phyloP scores from a whole-genome alignment of 2,797 vertebrate genomes.

The Characodon lateralis region DNA sequence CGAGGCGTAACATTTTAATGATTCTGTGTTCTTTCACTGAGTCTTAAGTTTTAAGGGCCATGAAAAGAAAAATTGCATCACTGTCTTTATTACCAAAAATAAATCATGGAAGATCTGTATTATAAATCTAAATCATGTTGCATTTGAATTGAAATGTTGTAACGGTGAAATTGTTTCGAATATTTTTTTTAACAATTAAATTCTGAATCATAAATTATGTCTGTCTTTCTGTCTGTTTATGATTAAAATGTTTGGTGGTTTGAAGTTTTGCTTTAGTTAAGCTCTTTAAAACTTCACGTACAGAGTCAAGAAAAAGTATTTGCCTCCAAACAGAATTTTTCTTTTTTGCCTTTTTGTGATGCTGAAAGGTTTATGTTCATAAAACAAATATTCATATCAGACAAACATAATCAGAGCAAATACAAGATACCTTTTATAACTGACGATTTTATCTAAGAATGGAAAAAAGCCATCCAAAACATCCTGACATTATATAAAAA shows the following conservation, averaged over 20 bases:
- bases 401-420: neutral
- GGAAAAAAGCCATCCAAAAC: neutral
- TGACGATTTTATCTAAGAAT: neutral
- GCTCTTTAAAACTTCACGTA: neutral
- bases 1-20: conserved; percentile 8
- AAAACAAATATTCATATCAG: neutral
- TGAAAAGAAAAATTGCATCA: conserved; percentile 23
- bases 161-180: conserved; percentile 35
- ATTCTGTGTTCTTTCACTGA: neutral
- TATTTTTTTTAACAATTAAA: conserved; percentile 55
- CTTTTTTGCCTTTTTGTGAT: neutral
- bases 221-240: neutral
- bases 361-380: neutral
- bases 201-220: neutral
- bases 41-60: conserved; percentile 24
- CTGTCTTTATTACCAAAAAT: conserved; percentile 26
- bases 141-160: conserved; percentile 18
- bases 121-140: conserved; percentile 16
- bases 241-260: neutral
- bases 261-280: neutral
- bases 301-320: neutral
- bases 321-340: neutral
- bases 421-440: neutral
- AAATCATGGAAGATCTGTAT: conserved; percentile 10
- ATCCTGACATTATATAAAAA: neutral